A percentile compares a stretch with the other conserved stretches of the same genome.
phyloP scores from a whole-genome alignment of 2,797 vertebrate genomes.

The Aselliscus stoliczkanus region DNA sequence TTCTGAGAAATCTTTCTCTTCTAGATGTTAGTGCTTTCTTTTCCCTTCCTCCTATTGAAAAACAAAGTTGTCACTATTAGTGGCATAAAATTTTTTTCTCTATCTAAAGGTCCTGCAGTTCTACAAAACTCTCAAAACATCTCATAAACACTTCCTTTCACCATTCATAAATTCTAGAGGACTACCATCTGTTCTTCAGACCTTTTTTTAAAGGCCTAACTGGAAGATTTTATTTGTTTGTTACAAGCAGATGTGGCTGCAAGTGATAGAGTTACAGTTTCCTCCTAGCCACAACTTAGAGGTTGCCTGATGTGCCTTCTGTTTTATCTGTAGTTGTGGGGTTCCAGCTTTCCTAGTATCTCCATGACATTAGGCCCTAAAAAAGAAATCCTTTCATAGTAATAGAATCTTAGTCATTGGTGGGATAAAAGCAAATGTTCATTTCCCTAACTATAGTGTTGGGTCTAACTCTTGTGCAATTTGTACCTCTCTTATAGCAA shows the following conservation, averaged over 20 bases:
- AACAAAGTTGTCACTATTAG: neutral
- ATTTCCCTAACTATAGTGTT: neutral
- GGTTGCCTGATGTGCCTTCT: neutral
- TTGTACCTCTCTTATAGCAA: constrained; percentile 82
- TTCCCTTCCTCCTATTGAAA: neutral
- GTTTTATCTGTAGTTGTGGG: neutral
- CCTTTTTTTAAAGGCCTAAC: neutral
- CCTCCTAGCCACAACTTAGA: neutral
- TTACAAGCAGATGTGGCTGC: neutral
- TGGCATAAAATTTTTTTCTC: neutral
- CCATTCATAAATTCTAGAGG: neutral
- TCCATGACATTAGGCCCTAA: neutral
- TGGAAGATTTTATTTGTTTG: neutral
- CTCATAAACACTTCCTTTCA: neutral
- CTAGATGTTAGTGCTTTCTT: neutral
- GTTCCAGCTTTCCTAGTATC: neutral
- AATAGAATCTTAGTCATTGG: neutral
- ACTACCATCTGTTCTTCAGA: neutral
- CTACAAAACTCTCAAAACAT: neutral
- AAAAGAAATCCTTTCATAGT: neutral
- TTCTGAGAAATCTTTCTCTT: neutral
- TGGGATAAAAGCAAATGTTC: neutral
- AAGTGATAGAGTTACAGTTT: neutral
- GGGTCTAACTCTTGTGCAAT: constrained; percentile 30
- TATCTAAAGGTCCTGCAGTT: neutral